phyloP scores from a whole-genome alignment of 2,888 invertebrate genomes.

The Amphipoea oculea region DNA sequence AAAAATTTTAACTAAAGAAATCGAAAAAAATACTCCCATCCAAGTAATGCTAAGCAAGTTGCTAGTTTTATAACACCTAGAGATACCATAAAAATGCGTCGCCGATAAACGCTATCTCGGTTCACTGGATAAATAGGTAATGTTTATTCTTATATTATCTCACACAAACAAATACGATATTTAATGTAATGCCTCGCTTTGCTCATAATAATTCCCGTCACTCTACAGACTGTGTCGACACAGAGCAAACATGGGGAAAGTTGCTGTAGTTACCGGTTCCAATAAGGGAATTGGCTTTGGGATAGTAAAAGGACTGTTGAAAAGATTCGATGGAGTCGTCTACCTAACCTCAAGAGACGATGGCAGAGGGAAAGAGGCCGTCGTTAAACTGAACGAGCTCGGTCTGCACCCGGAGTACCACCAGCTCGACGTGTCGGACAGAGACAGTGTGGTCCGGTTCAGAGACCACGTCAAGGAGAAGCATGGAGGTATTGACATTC shows the following conservation, averaged over 20 bases:
- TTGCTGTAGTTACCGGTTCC: constrained; percentile 90
- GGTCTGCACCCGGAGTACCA: constrained; percentile 69
- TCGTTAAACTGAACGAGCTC: constrained; percentile 69
- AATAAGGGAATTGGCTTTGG: constrained; percentile 93
- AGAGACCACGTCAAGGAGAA: constrained; percentile 89
- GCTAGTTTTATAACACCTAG: background rate
- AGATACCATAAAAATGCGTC: background rate
- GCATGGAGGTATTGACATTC: constrained; percentile 92
- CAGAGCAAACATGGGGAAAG: constrained; percentile 55
- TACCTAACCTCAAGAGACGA: constrained; percentile 87
- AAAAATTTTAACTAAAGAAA: background rate
- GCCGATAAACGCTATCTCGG: constrained; percentile 19
- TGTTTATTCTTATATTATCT: constrained; percentile 23
- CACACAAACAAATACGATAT: constrained; percentile 24
- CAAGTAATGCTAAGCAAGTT: background rate
- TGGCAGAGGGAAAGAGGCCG: constrained; percentile 69
- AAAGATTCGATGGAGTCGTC: constrained; percentile 90
- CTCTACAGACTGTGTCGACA: background rate
- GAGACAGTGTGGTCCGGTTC: constrained; percentile 89
- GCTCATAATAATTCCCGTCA: constrained; percentile 66
- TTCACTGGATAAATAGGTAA: background rate
- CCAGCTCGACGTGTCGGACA: constrained; percentile 63
- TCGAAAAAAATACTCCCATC: background rate
- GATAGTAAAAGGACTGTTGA: constrained; percentile 91
- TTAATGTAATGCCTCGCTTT: constrained; percentile 64